Evolutionary conservation across 2,113 vertebrate species (phyloP), one percentile per base, ranked within the genome.

Genomic region (Calonectris borealis): DNA sequence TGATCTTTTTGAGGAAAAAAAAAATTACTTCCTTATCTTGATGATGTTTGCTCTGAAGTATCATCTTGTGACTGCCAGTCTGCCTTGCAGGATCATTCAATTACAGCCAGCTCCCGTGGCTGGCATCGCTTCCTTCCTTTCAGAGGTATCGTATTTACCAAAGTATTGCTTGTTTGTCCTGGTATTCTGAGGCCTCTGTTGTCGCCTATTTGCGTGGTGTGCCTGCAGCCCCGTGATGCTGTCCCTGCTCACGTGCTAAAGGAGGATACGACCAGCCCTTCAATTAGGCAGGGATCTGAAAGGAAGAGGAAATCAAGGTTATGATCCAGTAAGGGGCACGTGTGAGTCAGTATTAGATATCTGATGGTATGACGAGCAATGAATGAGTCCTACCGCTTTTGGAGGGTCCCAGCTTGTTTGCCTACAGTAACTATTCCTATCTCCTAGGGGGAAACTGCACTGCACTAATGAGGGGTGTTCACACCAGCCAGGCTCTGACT

Each of bases 1-100:
- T 81, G 96, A 95, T 95, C 89, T 93, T 88, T 88, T 70, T 27
- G 66, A 83, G 82, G 18, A 78, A 82, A 54, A 52, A 89, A 46
- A 80, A 38, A 49, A 69, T 4, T 24, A 42, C 42, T 94, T 85
- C 84, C 95, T 95, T 97, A 96, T 94, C 93, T 88, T 77, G 95
- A 62, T 94, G 89, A 38, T 86, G 84, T 94, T 97, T 96, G 81
- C 94, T 97, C 58, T 75, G 82, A 94, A 96, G 89, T 62, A 83
- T 93, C 89, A 80, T 83, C 94, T 42, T 70, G 81, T 89, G 84
- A 65, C 70, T 94, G 90, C 60, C 68, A 22, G 72, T 52, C 76
- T 94, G 91, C 84, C 70, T 78, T 29, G 70, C 40, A 44, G 89
- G 78, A 95, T 88, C 66, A 58, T 73, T 91, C 75, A 73, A 16